phyloP scores from a whole-genome alignment of 2,113 vertebrate genomes.

The Chaenogobius annularis region DNA sequence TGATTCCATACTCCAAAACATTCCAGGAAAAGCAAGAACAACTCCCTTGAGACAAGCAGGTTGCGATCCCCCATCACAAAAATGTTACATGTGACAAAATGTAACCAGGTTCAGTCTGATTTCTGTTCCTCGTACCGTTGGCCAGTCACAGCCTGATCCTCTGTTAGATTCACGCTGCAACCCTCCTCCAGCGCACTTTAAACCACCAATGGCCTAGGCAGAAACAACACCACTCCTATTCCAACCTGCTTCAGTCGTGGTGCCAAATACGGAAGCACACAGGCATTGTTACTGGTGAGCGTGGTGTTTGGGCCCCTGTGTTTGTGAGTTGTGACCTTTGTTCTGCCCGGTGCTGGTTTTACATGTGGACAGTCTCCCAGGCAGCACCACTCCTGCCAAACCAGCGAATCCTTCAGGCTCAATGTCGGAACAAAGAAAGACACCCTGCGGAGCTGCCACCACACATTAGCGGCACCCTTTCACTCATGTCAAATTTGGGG shows the following conservation, averaged over 20 bases:
- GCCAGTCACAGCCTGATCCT: not conserved
- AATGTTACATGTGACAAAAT: not conserved
- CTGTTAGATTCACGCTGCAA: not conserved
- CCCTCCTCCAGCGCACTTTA: not conserved
- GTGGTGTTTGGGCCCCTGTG: constrained; percentile 53
- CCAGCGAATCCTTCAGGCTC: constrained; percentile 34
- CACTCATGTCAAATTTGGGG: constrained; percentile 1
- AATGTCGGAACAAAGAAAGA: constrained; percentile 5
- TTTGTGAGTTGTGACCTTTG: constrained; percentile 74
- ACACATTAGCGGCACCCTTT: constrained; percentile 6
- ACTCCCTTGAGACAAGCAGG: no score
- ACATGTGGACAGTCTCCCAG: constrained; percentile 52
- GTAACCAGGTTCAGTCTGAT: no score
- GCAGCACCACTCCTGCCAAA: constrained; percentile 43
- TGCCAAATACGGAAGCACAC: constrained; percentile 45
- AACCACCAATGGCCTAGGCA: no score
- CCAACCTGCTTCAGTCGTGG: constrained; percentile 28
- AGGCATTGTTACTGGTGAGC: constrained; percentile 9
- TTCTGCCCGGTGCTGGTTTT: constrained; percentile 53
- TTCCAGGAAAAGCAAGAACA: no score
- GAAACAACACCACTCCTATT: constrained; percentile 21
- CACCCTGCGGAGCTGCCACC: not conserved
- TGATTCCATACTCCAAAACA: no score
- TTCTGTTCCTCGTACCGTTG: not conserved
- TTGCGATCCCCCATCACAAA: no score